These are phyloP conservation scores for Scaptomyza caliginosa DNA, from an alignment of 2,888 invertebrate genomes.

Conservation along the genomic window DNA sequence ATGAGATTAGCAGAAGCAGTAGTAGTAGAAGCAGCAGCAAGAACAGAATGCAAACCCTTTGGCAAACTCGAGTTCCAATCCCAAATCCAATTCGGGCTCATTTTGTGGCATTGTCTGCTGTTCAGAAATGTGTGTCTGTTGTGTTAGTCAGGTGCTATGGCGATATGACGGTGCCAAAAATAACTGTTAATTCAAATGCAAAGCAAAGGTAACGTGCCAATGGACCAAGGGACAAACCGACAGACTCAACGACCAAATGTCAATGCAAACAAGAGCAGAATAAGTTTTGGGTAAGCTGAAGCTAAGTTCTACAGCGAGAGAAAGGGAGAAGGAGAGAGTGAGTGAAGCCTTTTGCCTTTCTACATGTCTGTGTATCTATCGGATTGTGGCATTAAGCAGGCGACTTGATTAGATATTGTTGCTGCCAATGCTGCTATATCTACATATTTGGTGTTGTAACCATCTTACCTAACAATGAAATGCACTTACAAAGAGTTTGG, in stretches of 20 bases:
- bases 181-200: slow-evolving; percentile 79
- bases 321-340: background rate
- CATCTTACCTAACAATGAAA: slow-evolving; percentile 4
- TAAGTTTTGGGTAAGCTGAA: background rate
- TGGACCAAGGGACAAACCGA: slow-evolving; percentile 45
- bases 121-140: slow-evolving; percentile 32
- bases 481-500: too few relatives aligned
- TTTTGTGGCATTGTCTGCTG: slow-evolving; percentile 44
- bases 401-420: slow-evolving; percentile 75
- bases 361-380: background rate
- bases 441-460: slow-evolving; percentile 13
- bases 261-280: slow-evolving; percentile 67
- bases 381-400: slow-evolving; percentile 42
- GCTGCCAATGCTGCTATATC: slow-evolving; percentile 19
- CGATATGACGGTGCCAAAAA: slow-evolving; percentile 70
- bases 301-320: background rate
- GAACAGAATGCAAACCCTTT: background rate
- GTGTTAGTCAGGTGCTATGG: slow-evolving; percentile 25
- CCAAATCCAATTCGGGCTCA: slow-evolving; percentile 15
- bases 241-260: slow-evolving; percentile 60
- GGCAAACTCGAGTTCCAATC: background rate
- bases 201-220: slow-evolving; percentile 75
- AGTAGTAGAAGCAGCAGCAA: background rate
- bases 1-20: slow-evolving; percentile 57
- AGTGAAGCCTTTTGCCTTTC: background rate